A percentile compares a stretch with the other conserved stretches of the same genome.
phyloP scores from a whole-genome alignment of 2,888 invertebrate species.

The Merodon equestris region DNA sequence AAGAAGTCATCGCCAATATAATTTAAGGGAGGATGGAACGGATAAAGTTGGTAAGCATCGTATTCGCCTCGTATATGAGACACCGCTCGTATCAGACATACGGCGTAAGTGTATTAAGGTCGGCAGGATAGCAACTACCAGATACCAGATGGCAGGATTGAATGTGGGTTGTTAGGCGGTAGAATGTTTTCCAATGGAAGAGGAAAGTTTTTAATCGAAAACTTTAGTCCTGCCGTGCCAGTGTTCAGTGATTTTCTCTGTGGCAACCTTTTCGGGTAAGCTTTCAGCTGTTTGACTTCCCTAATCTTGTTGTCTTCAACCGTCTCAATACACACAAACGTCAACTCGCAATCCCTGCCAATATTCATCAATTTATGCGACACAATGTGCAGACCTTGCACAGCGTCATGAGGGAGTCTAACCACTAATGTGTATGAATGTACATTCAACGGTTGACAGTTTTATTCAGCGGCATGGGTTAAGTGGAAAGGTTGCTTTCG shows the following conservation, averaged over 20 bases:
- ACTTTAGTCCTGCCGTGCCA: conserved; percentile 39
- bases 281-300: conserved; percentile 64
- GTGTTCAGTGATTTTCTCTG: conserved; percentile 48
- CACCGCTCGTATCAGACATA: too few species aligned
- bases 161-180: conserved; percentile 52
- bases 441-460: conserved; percentile 52
- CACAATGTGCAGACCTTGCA: conserved; percentile 64
- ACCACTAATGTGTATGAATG: too few species aligned
- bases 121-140: too few species aligned
- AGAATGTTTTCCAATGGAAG: conserved; percentile 4
- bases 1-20: neutral
- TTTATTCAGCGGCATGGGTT: conserved; percentile 51
- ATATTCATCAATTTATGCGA: conserved; percentile 56
- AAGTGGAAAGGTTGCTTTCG: conserved; percentile 53
- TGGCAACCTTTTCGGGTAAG: conserved; percentile 13
- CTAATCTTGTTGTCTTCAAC: conserved; percentile 46
- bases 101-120: too few species aligned
- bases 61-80: too few species aligned
- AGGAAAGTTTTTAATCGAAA: conserved; percentile 65
- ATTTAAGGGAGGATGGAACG: neutral
- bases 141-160: conserved; percentile 34
- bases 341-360: conserved; percentile 24
- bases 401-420: too few species aligned
- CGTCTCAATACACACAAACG: neutral
- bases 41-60: neutral